Evolutionary conservation across 2,888 invertebrate genomes (phyloP), one percentile per base, ranked within the genome.

Genomic region (Mellilla xanthometata): DNA sequence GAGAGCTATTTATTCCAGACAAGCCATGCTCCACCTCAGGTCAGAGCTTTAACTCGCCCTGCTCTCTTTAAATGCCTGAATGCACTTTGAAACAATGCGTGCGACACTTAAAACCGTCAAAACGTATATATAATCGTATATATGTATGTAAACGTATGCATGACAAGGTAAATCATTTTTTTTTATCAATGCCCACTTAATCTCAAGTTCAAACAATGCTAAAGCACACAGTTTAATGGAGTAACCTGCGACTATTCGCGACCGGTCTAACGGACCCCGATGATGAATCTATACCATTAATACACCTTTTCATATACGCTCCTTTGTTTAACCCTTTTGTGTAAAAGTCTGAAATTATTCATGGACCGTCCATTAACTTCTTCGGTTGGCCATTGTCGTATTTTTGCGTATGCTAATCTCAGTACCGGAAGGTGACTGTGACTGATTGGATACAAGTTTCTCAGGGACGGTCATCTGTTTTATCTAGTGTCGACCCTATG

Each of bases 301-400:
- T 88, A 83, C 71, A 71, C 65, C 72, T 84, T 83, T 82, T 80
- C 81, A 73, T 70, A 55, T 63, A 61, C 55, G 58, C 65, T 69
- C 70, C 72, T 76, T 88, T 88, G 86, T 87, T 78, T 88, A 82
- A 79, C 76, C 82, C 86, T 75, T 75, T 85, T 81, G 80, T 80
- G 65, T 50, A 48, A 48, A 41, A 32, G 58, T 54, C 61, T 62
- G 61, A 74, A 81, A 81, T 84, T 86, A 82, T 83, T 68, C 81
- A 77, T 68, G 76, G 74, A 62, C 63, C 65, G 72, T 72, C 74
- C 81, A 85, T 86, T 85, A 86, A 82, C 74, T 81, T 73, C 78
- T 81, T 76, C 68, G 72, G 73, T 60, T 32, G 40, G 27, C 71
- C 68, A 76, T 87, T 87, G 88, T 88, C 24, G 15, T 66, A 82